phyloP scores from a whole-genome alignment of 2,888 invertebrate genomes.

The Lymantria monacha region DNA sequence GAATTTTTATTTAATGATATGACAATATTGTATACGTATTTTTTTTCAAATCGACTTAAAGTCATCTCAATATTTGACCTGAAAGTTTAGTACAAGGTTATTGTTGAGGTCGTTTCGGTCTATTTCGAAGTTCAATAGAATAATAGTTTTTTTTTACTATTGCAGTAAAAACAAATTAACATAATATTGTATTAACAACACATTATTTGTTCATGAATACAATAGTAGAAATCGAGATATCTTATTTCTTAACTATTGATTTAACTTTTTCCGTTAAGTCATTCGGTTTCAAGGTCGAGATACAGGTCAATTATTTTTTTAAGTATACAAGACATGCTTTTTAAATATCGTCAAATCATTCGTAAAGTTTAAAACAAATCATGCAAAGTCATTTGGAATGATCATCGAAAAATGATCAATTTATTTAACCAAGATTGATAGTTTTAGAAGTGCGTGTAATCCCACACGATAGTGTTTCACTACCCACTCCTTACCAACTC shows the following conservation, averaged over 20 bases:
- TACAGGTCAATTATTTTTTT: background rate
- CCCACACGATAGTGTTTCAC: slow-evolving; percentile 18
- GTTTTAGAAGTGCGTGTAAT: background rate
- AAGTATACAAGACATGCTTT: background rate
- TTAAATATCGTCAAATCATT: background rate
- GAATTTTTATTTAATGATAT: too few species aligned
- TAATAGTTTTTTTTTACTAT: slow-evolving; percentile 23
- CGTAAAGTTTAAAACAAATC: background rate
- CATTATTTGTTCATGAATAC: slow-evolving; percentile 9
- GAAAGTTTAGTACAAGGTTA: slow-evolving; percentile 37
- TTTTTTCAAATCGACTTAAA: background rate
- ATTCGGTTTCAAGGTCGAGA: background rate
- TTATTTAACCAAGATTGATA: background rate
- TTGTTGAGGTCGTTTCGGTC: slow-evolving; percentile 45
- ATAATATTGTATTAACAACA: slow-evolving; percentile 8
- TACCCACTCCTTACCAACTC: slow-evolving; percentile 14
- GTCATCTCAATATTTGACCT: slow-evolving; percentile 24
- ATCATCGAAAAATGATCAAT: background rate
- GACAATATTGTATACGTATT: too few species aligned
- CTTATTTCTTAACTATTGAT: background rate
- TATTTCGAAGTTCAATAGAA: slow-evolving; percentile 36
- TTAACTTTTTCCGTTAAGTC: background rate
- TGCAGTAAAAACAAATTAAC: slow-evolving; percentile 26
- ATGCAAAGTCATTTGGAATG: background rate
- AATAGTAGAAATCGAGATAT: slow-evolving; percentile 9